Evolutionary conservation across 2,797 vertebrate species (phyloP), one percentile per base, ranked within the genome.

Genomic region (Muscicapa striata): DNA sequence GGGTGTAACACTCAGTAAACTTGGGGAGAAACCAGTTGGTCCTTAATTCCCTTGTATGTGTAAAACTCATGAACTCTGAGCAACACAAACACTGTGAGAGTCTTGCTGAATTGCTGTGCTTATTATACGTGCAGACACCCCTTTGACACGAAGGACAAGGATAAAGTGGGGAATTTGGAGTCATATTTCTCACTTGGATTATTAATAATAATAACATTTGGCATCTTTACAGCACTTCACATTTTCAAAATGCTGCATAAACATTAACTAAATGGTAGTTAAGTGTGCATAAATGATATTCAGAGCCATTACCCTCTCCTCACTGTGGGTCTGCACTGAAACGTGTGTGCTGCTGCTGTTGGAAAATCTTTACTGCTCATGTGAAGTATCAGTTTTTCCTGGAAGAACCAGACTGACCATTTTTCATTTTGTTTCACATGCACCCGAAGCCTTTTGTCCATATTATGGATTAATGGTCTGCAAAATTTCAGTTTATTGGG

Each of bases 381-480:
- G 51, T 80, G 85, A 87, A 94, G 93, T 93, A 96, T 91, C 94
- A 93, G 94, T 74, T 95, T 90, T 93, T 94, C 91, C 85, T 93
- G 85, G 67, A 95, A 96, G 75, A 96, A 80, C 49, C 72, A 80
- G 78, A 24, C 49, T 95, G 94, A 77, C 85, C 91, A 94, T 97
- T 96, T 97, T 96, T 97, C 95, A 96, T 97, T 91, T 91, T 87
- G 91, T 83, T 96, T 89, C 91, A 41, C 49, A 29, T 58, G 40
- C 43, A 90, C 91, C 90, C 22, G 0, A 90, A 95, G 93, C 86
- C 86, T 94, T 94, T 94, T 93, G 95, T 95, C 89, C 77, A 55
- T 94, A 94, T 90, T 96, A 92, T 87, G 88, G 95, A 96, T 96
- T 97, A 96, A 96, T 94, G 93, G 86, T 91, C 94, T 96, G 89